Base-by-base conservation (phyloP, 1,140 invertebrate species). In the Drosophila aff. region DNA sequence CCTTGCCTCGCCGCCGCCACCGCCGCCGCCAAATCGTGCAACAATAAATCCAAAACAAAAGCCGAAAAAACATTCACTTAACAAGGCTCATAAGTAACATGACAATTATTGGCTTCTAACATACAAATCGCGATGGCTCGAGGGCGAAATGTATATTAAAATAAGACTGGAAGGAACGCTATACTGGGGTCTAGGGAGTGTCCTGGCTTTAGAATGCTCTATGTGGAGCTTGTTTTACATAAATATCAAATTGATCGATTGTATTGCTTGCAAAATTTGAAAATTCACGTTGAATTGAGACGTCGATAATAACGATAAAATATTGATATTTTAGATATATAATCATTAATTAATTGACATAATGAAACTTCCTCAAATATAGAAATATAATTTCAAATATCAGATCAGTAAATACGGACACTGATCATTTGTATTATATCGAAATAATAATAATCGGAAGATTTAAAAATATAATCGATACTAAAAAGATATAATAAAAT, bases 31-130 rank as follows among this genome's bases (percentile, higher is more conserved):
- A n/a, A 46, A 31, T 67, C 60, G 31, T 44, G 40, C 63, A 44
- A 46, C 64, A 46, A 67, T 67, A 67, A 67, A 67, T 67, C 64
- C 59, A 64, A 64, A 67, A 64, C 58, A 63, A 47, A 33, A 38
- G 23, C 64, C 31, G 2, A 67, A 64, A 66, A 60, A 53, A 53
- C 58, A 60, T 60, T 60, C 58, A 46, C 40, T 46, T 60, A 28
- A 60, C 58, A 46, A 60, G 58, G 58, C 55, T 58, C 36, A 58
- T 57, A 57, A 57, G 53, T 57, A 57, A 57, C 53, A 60, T 73
- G 62, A 60, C 74, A 78, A 74, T 53, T 67, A 67, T 47, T 46
- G 60, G 41, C 41, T 44, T 59, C 57, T 59, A 59, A 40, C 36
- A 57, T 57, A 38, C 53, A 21, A 57, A 15, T 57, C 15, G 53